Evolutionary conservation across 2,113 vertebrate genomes (phyloP).

Genomic region (Myanophis thanlyinensis): DNA sequence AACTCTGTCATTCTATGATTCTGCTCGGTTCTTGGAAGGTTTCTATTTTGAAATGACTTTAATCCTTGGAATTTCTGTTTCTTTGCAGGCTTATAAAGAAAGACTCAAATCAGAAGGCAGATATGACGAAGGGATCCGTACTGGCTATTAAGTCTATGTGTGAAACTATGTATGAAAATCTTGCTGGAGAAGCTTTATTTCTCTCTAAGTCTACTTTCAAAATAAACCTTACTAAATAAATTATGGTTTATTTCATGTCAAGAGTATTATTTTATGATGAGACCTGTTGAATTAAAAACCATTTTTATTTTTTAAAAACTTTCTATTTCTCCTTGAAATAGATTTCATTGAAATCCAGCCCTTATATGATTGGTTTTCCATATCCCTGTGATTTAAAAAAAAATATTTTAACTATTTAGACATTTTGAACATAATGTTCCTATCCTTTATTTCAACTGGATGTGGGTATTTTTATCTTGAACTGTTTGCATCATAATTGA

Average conservation of each 20-base stretch:
- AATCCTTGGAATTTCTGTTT: constrained; percentile 15
- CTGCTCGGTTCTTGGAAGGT: neutral
- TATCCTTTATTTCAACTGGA: neutral
- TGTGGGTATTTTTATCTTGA: neutral
- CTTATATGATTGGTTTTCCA: neutral
- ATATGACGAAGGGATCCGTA: constrained; percentile 55
- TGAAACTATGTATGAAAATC: constrained; percentile 1
- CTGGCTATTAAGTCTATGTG: constrained; percentile 70
- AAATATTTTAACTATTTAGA: neutral
- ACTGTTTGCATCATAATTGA: neutral
- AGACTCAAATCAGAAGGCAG: constrained; percentile 80
- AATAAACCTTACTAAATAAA: constrained; percentile 62
- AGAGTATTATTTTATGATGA: neutral
- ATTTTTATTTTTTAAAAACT: neutral
- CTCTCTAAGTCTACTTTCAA: constrained; percentile 30
- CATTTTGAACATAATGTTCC: neutral
- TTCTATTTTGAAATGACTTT: neutral
- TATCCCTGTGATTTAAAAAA: neutral
- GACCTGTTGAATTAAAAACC: neutral
- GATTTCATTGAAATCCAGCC: neutral
- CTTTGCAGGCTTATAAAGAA: constrained; percentile 76
- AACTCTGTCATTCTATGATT: neutral
- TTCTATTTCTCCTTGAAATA: neutral
- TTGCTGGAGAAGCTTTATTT: neutral
- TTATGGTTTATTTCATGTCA: neutral